Base-by-base conservation (phyloP, 2,113 vertebrate genomes). In the Mixornis gularis region DNA sequence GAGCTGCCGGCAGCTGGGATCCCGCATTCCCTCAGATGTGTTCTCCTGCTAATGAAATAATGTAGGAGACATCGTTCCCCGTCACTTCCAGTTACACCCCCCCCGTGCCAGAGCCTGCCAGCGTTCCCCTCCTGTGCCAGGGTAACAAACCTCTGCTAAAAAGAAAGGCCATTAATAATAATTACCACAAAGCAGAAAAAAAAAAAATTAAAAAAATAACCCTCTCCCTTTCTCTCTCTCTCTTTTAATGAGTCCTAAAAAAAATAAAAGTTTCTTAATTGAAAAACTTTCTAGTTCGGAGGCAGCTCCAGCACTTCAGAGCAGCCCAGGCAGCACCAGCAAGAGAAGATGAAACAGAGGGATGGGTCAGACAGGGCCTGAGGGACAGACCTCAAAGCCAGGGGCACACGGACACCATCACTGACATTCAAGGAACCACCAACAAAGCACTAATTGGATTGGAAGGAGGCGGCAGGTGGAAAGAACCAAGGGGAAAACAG, bases 181-280 rank as follows among this genome's bases (percentile, higher is more conserved):
- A 96, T 95, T 93, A 90, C 62, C 74, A 79, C 48, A 80, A 94
- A 85, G 87, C 62, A 63, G 24, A 25, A 13, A 24, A 74, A 36
- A 43, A 43, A 43, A 43, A 80, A 79, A 36, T 9, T 9, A 36
- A 36, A 36, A 84, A 78, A 79, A 87, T 10, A 66, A 68, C 5
- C 7, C 9, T 78, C 89, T 40, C 49, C 86, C 78, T 89, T 55
- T 74, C 85, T 77, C 87, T 93, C 90, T 93, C 90, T 93, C 90
- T 90, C 93, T 97, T 96, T 92, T 95, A 95, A 96, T 81, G 79
- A 95, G 92, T 58, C 88, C 65, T 82, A 88, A 96, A 96, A 95
- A 96, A 96, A 94, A 86, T 83, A 94, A 56, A 92, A 89, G 70
- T 91, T 93, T 92, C 85, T 96, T 96, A 95, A 96, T 96, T 97